Evolutionary conservation across 2,797 vertebrate genomes (phyloP), one percentile per base, ranked within the genome.

Genomic region (Craterocephalus amniculus): DNA sequence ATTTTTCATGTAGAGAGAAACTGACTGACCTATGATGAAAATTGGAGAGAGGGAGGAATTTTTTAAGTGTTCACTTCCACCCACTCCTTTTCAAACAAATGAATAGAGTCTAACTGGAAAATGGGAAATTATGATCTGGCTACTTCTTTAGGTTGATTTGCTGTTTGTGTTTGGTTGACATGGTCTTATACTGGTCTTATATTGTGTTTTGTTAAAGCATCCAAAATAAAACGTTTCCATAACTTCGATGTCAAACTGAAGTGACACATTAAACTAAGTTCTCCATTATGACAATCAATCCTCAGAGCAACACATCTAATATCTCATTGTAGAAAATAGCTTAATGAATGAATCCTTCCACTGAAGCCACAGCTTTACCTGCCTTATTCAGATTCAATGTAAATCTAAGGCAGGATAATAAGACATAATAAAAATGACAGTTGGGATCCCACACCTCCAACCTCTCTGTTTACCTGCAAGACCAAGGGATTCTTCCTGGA

Each of bases 401-500:
- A 29, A 31, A 36, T 32, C 3, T 14, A 2, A 35, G n/a, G 18
- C 11, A 35, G n/a, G 16, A 68, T 29, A n/a, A 36, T 20, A 32
- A 22, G 32, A 14, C 5, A 45, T 8, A 52, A 16, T 10, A 13
- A 35, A 63, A 70, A 26, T 14, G 35, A 36, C 9, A 60, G 13
- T 16, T 27, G 5, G 2, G 13, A 13, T 13, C 2, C 11, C 4
- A 18, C 43, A 20, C 18, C 27, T 52, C 43, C 1, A 31, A 36
- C 31, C 9, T 67, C 43, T 29, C 34, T 49, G 32, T 55, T 74
- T 64, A 51, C 31, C 48, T 40, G 13, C n/a, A 35, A 24, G 14
- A 8, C 16, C 4, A 58, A 16, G 26, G 32, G 16, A 35, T 26
- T 29, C 54, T 54, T 1, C 2, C 48, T 31, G 71, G 62, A 51